These are phyloP conservation scores for Channa maculata DNA, from an alignment of 2,113 vertebrate species.

Conservation along the genomic window DNA sequence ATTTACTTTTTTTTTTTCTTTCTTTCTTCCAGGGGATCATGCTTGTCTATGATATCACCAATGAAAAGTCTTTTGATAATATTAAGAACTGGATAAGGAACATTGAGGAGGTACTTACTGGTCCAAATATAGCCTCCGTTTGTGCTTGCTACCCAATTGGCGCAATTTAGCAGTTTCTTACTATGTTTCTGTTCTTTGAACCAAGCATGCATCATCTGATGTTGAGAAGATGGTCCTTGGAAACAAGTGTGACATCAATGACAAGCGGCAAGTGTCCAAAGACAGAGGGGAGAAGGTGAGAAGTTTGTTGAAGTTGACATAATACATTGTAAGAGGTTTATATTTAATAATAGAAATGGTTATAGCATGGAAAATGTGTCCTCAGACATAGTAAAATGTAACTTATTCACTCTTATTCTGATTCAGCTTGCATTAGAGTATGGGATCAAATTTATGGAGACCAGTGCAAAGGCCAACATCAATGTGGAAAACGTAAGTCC, in stretches of 20 bases:
- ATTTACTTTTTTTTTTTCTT: neutral
- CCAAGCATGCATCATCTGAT: constrained; percentile 94
- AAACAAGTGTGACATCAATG: constrained; percentile 98
- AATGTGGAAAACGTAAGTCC: constrained; percentile 96
- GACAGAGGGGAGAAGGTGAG: constrained; percentile 95
- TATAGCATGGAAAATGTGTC: neutral
- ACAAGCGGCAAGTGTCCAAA: constrained; percentile 96
- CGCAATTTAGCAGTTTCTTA: neutral
- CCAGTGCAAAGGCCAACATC: constrained; percentile 98
- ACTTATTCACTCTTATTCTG: neutral
- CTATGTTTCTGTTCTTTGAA: constrained; percentile 3
- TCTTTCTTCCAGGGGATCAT: constrained; percentile 89
- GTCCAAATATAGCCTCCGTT: neutral
- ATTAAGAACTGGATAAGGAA: constrained; percentile 99
- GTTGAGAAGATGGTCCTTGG: constrained; percentile 99
- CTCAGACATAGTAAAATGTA: neutral
- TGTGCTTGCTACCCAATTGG: neutral
- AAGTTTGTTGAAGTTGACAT: neutral
- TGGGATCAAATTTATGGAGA: constrained; percentile 99
- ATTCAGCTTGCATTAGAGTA: constrained; percentile 92
- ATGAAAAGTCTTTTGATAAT: constrained; percentile 96
- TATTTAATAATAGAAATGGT: neutral
- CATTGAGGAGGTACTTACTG: constrained; percentile 90
- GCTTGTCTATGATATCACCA: constrained; percentile 98
- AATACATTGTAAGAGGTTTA: neutral